Conservation (phyloP, 2,113 vertebrate species). For the Myanophis thanlyinensis region DNA sequence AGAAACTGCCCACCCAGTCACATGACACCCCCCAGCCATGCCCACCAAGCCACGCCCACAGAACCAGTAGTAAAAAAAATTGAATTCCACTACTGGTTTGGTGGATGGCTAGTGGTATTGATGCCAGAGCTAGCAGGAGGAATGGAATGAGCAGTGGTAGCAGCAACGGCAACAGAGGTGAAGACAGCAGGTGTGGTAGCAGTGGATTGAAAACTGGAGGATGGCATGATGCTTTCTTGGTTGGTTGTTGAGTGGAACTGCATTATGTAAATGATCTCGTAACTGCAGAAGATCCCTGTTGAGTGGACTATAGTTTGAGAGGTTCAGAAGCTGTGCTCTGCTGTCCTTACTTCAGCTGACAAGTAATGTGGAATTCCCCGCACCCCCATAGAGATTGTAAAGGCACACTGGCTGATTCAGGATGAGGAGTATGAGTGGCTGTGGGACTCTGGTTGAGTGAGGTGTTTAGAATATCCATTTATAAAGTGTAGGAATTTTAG, state of each 20-base stretch:
- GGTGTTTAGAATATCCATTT: neutral
- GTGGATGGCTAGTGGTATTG: neutral
- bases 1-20: no score
- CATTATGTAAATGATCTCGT: no score
- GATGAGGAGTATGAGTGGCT: neutral
- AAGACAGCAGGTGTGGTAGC: neutral
- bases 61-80: no score
- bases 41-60: no score
- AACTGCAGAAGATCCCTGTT: neutral
- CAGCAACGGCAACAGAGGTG: neutral
- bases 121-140: neutral
- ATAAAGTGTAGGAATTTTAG: neutral
- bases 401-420: neutral
- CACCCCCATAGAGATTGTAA: neutral
- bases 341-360: neutral
- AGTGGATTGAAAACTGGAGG: neutral
- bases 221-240: no score
- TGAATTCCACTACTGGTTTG: no score
- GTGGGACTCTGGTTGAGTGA: neutral
- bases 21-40: no score
- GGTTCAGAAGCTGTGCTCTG: neutral
- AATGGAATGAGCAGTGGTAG: neutral
- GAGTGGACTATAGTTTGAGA: neutral
- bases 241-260: no score
- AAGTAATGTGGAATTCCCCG: neutral